Evolutionary conservation across 1,140 invertebrate genomes (phyloP), one percentile per base, ranked within the genome.

Genomic region (Drosophila santomea): DNA sequence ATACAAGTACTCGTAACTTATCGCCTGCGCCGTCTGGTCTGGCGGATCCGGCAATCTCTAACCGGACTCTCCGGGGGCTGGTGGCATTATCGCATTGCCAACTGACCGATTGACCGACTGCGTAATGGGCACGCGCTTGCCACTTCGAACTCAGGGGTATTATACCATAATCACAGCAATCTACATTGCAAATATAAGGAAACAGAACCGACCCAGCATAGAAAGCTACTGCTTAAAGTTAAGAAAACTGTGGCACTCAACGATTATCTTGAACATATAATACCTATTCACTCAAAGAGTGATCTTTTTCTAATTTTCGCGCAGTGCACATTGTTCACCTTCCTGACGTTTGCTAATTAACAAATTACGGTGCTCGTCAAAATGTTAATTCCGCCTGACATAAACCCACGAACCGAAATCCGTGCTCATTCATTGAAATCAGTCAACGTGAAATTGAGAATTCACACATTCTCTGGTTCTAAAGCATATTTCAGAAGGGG

Each of bases 391-490:
- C 25, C 20, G 54, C 47, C 56, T 72, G 74, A 81, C 77, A 78
- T 28, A 61, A 58, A 23, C 38, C 25, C 20, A 50, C 50, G 60
- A 50, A 55, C 20, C 17, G 14, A 52, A 57, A 58, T 51, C 56
- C 71, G 82, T 88, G 74, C 74, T 64, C 50, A 85, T 85, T 85
- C 78, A 86, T 38, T 55, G 52, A 69, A 86, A 83, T 88, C 83
- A 83, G 50, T 82, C 71, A 88, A 88, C 59, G 67, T 79, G 20
- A 82, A 79, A 88, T 88, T 63, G 50, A 79, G 75, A 69, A 69
- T 80, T 78, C 61, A 72, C 63, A 85, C 73, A 66, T 60, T 67
- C 48, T 39, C 25, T 39, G 39, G 63, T 57, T 35, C 38, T 12
- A 23, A 2, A 4, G 32, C 12, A 3, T 20, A 28, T n/a, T 17